These are phyloP conservation scores for Pseudomyrmex cubaensis DNA, from an alignment of 1,140 invertebrate species.

Conservation along the genomic window DNA sequence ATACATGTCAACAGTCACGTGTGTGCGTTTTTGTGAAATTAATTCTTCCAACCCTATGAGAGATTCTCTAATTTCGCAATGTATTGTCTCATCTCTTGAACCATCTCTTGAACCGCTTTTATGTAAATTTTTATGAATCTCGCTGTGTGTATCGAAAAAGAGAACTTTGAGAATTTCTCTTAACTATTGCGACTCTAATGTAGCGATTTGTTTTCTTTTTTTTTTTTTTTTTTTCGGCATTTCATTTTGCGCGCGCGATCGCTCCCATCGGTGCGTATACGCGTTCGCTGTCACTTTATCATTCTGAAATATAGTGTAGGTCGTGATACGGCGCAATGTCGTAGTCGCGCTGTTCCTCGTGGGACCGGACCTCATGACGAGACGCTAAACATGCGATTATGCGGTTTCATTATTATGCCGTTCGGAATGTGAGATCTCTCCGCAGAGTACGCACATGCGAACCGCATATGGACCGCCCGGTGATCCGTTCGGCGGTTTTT, in stretches of 20 bases:
- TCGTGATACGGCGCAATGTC: constrained; percentile 38
- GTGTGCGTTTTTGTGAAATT: not conserved
- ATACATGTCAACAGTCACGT: constrained; percentile 11
- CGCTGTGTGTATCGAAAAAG: too few species aligned
- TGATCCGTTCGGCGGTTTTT: constrained; percentile 16
- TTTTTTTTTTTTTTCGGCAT: constrained; percentile 18
- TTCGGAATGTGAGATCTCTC: constrained; percentile 20
- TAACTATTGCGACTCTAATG: too few species aligned
- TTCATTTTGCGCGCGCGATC: constrained; percentile 68
- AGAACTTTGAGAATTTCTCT: too few species aligned
- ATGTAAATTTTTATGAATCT: not conserved
- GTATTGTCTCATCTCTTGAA: not conserved
- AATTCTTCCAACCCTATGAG: not conserved
- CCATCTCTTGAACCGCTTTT: not conserved
- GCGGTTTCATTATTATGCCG: constrained; percentile 67
- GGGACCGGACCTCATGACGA: constrained; percentile 64
- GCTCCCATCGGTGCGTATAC: constrained; percentile 56
- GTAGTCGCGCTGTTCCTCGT: constrained; percentile 56
- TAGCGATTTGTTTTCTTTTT: not conserved
- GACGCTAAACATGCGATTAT: constrained; percentile 71
- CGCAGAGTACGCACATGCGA: not conserved
- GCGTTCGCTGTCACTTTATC: constrained; percentile 71
- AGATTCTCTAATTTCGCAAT: not conserved
- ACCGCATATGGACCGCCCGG: not conserved
- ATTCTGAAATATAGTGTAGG: constrained; percentile 60